These are phyloP conservation scores for Apteryx mantelli DNA, from an alignment of 2,113 vertebrate genomes.

Conservation along the genomic window DNA sequence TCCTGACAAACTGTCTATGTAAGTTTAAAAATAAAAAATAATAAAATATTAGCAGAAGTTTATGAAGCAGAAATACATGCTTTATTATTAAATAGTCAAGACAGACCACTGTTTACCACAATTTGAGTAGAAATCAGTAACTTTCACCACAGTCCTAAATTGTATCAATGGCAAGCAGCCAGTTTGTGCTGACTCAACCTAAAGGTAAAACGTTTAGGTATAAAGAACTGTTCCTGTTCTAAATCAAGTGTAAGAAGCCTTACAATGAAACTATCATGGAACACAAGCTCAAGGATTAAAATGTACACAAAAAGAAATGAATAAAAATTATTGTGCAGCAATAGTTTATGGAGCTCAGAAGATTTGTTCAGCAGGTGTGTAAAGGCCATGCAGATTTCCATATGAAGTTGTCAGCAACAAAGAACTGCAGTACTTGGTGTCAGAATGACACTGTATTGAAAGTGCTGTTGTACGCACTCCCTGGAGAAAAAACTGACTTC, in stretches of 20 bases:
- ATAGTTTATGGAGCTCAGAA: neutral
- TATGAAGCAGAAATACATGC: neutral
- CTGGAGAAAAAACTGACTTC: neutral
- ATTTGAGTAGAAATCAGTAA: neutral
- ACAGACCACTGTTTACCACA: neutral
- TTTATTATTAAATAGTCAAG: neutral
- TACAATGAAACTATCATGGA: neutral
- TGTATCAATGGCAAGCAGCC: neutral
- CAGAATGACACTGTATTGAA: neutral
- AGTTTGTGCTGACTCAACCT: neutral
- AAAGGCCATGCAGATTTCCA: neutral
- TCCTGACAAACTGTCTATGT: neutral
- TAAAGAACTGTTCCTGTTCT: neutral
- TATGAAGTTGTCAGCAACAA: neutral
- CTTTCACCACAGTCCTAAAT: neutral
- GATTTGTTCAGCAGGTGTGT: neutral
- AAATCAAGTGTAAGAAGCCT: neutral
- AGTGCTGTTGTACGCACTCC: neutral
- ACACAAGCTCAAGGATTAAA: neutral
- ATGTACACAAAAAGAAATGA: accelerated
- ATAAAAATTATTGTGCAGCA: neutral
- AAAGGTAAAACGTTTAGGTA: neutral
- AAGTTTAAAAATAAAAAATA: neutral
- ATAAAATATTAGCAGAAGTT: neutral
- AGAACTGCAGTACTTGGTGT: neutral